A percentile compares a stretch with the other conserved stretches of the same genome.
phyloP scores from a whole-genome alignment of 2,888 invertebrate species.

The Harmothoe impar region DNA sequence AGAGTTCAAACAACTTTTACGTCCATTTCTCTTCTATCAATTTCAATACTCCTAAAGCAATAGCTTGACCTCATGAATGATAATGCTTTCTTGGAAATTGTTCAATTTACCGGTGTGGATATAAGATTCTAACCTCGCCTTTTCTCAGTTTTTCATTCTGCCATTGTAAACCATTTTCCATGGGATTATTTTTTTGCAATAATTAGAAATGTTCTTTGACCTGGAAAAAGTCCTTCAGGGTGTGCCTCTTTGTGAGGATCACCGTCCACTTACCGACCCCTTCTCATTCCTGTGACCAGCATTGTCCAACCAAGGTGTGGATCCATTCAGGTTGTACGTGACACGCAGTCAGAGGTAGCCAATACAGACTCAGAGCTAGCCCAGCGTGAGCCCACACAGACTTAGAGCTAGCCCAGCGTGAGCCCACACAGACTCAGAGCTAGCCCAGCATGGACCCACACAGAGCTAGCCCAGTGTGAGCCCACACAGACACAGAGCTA shows the following conservation, averaged over 20 bases:
- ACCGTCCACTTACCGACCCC: neutral
- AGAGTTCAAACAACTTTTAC: neutral
- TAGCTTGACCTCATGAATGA: neutral
- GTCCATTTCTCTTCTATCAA: neutral
- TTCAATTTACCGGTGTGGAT: neutral
- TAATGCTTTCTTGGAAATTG: constrained; percentile 19
- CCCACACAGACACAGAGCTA: too few species aligned
- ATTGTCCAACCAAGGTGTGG: neutral
- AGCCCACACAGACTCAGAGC: too few species aligned
- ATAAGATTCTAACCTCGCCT: neutral
- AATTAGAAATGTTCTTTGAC: neutral
- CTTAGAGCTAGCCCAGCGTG: too few species aligned
- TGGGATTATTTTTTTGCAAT: neutral
- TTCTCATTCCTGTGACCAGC: neutral
- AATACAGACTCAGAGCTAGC: too few species aligned
- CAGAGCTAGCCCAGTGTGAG: too few species aligned
- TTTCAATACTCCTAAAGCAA: neutral
- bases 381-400: too few species aligned
- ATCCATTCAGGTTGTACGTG: too few species aligned
- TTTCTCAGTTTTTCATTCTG: neutral
- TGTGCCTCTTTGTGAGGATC: too few species aligned
- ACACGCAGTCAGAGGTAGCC: too few species aligned
- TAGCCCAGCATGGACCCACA: too few species aligned
- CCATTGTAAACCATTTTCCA: too few species aligned
- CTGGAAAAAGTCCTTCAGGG: too few species aligned